Evolutionary conservation across 2,888 invertebrate genomes (phyloP).

Genomic region (Lycocerus yunnanus): DNA sequence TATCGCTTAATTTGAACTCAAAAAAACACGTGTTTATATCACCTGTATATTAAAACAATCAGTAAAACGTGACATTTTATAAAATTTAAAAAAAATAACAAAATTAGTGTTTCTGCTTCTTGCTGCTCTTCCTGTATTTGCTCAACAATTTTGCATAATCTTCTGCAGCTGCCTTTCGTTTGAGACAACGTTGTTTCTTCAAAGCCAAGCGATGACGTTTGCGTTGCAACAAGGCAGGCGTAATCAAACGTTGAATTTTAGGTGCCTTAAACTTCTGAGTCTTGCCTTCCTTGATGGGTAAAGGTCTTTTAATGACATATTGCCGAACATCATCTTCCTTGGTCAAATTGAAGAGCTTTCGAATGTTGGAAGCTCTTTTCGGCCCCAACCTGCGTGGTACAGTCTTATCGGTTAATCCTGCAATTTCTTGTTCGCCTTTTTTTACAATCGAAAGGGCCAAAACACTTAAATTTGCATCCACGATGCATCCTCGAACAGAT

Average conservation of each 20-base stretch:
- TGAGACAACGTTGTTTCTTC: slow-evolving; percentile 82
- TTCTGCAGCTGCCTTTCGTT: slow-evolving; percentile 84
- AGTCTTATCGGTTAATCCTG: slow-evolving; percentile 91
- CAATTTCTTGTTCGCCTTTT: slow-evolving; percentile 95
- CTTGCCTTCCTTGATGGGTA: slow-evolving; percentile 80
- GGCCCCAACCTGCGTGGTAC: slow-evolving; percentile 96
- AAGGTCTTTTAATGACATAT: slow-evolving; percentile 93
- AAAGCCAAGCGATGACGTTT: slow-evolving; percentile 87
- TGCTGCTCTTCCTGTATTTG: slow-evolving; percentile 68
- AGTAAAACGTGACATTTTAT: too few species aligned
- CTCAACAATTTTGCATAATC: slow-evolving; percentile 92
- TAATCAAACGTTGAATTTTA: slow-evolving; percentile 94
- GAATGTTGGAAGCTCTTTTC: slow-evolving; percentile 95
- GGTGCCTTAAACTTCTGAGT: slow-evolving; percentile 83
- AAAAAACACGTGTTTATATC: too few species aligned
- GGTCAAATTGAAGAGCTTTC: slow-evolving; percentile 92
- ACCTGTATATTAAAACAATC: too few species aligned
- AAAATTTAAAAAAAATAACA: not conserved
- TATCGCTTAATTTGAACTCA: too few species aligned
- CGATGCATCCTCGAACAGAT: slow-evolving; percentile 98
- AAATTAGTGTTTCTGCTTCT: not conserved
- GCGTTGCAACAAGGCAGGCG: slow-evolving; percentile 84
- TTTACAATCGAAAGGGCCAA: slow-evolving; percentile 91
- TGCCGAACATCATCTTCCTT: slow-evolving; percentile 98
- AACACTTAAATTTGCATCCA: slow-evolving; percentile 97